These are phyloP conservation scores for Pontoporia blainvillei DNA, from an alignment of 2,113 vertebrate species.

Conservation along the genomic window DNA sequence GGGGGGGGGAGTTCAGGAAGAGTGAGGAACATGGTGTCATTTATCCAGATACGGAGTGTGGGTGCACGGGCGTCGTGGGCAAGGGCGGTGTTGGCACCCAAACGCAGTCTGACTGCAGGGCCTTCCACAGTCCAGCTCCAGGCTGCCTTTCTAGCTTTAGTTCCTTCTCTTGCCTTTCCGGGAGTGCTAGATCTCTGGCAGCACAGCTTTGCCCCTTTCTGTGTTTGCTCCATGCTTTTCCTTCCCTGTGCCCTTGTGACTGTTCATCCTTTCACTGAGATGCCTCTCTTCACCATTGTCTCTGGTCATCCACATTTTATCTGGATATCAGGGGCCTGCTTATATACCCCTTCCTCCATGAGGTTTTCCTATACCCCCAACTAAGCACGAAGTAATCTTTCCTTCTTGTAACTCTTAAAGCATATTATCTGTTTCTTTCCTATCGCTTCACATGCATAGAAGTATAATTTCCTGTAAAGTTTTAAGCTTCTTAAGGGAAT, in stretches of 20 bases:
- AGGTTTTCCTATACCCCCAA: not conserved
- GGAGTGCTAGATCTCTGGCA: not conserved
- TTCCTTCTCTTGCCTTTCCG: not conserved
- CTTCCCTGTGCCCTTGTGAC: not conserved
- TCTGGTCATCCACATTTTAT: not conserved
- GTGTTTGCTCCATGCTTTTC: not conserved
- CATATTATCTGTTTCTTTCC: not conserved
- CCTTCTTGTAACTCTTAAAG: not conserved
- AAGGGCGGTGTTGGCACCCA: not conserved
- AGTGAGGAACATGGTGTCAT: not conserved
- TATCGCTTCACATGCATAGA: not conserved
- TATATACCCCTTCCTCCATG: not conserved
- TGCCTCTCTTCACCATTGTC: not conserved
- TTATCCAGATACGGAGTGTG: not conserved
- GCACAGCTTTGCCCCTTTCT: not conserved
- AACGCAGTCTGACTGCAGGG: not conserved
- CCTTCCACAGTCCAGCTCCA: not conserved
- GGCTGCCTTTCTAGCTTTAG: not conserved
- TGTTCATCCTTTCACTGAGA: not conserved
- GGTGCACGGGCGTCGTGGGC: accelerated
- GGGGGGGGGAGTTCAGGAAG: not conserved
- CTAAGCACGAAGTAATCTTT: not conserved
- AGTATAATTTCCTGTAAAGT: not conserved
- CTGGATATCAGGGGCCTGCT: not conserved
- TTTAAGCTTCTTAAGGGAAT: not conserved